Percentiles rank a stretch among this genome's conserved stretches.
Conservation (phyloP, 2,888 invertebrate species). For the Patella pellucida region DNA sequence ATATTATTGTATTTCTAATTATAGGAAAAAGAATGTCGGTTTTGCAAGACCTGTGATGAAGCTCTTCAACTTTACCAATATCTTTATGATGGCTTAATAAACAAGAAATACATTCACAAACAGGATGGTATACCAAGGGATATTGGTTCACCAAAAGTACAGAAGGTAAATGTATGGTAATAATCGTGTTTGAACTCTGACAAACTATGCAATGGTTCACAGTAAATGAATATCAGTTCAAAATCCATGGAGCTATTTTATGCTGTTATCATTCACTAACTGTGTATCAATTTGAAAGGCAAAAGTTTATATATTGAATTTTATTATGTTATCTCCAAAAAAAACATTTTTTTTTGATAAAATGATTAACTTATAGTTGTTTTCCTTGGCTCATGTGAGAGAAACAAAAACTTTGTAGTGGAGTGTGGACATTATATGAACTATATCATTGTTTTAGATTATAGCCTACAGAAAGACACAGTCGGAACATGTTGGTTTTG, state of each 20-base stretch:
- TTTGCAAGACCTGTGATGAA: conserved; percentile 53
- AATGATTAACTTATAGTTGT: background rate
- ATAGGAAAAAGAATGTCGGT: conserved; percentile 46
- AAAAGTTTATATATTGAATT: background rate
- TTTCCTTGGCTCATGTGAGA: conserved; percentile 18
- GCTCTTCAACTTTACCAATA: conserved; percentile 33
- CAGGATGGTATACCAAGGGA: conserved; percentile 38
- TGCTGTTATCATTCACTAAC: too few species aligned
- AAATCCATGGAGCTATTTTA: too few species aligned
- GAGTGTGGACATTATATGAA: background rate
- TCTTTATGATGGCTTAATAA: background rate
- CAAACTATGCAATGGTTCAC: too few species aligned
- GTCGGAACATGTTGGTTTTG: conserved; percentile 21
- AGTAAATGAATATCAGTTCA: too few species aligned
- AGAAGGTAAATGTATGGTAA: conserved; percentile 43
- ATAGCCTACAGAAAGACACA: conserved; percentile 40
- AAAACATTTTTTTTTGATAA: background rate
- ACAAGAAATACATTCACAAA: conserved; percentile 13
- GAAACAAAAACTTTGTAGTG: conserved; percentile 13
- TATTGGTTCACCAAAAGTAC: conserved; percentile 55
- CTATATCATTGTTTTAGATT: conserved; percentile 36
- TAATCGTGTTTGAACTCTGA: too few species aligned
- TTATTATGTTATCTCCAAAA: background rate
- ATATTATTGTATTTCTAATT: background rate
- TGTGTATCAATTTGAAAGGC: too few species aligned